These are phyloP conservation scores for Dolichotis patagonum DNA, from an alignment of 2,113 vertebrate genomes.

Conservation along the genomic window DNA sequence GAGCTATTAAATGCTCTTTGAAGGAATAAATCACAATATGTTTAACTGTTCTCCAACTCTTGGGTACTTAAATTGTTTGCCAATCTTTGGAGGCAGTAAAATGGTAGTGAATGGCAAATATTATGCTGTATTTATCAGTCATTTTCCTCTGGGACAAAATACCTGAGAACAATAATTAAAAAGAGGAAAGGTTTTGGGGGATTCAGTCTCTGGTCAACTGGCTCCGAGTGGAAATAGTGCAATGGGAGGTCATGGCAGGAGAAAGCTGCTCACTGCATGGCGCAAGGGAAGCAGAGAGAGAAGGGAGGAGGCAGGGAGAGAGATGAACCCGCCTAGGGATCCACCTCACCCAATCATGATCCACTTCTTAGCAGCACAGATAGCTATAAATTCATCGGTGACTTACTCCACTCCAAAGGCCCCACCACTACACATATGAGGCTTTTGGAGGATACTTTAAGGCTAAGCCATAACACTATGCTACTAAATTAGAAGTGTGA, in stretches of 20 bases:
- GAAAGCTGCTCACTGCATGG: background rate
- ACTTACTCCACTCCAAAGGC: background rate
- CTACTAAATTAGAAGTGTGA: background rate
- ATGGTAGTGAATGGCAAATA: background rate
- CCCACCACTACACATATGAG: background rate
- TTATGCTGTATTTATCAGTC: background rate
- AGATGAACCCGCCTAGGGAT: background rate
- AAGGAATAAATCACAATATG: background rate
- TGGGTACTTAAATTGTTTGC: background rate
- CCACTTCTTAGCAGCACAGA: background rate
- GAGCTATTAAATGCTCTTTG: background rate
- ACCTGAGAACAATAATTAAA: background rate
- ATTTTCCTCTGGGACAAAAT: background rate
- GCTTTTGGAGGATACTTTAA: background rate
- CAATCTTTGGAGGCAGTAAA: conserved; percentile 33
- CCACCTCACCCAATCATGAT: background rate
- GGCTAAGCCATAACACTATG: background rate
- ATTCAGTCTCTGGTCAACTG: background rate
- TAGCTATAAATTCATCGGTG: background rate
- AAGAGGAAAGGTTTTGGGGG: background rate
- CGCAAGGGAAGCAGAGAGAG: background rate
- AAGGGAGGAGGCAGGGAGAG: background rate
- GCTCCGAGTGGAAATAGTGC: background rate
- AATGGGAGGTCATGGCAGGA: background rate
- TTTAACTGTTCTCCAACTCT: background rate